phyloP scores from a whole-genome alignment of 2,113 vertebrate genomes.

The Tragulus kanchil region DNA sequence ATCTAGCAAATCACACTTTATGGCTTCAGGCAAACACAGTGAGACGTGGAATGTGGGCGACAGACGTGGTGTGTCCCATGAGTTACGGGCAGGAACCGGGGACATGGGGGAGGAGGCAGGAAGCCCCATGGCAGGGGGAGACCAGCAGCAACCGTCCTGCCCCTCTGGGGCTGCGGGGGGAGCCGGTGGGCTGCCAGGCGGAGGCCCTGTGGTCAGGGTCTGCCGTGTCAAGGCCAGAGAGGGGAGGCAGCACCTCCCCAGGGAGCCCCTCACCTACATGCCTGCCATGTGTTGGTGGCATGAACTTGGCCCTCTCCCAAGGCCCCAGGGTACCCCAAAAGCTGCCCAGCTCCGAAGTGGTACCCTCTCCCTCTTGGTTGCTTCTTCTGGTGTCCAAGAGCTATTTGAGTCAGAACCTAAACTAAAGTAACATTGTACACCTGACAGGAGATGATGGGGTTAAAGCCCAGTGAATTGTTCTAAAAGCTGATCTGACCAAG shows the following conservation, averaged over 20 bases:
- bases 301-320: not conserved
- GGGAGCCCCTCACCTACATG: too few species aligned
- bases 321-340: not conserved
- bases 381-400: slow-evolving; percentile 10
- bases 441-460: not conserved
- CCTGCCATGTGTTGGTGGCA: not conserved
- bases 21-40: not conserved
- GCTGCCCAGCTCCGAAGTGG: not conserved
- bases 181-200: not conserved
- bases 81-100: not conserved
- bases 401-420: not conserved
- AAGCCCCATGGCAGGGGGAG: not conserved
- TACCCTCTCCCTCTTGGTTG: not conserved
- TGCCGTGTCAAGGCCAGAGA: not conserved
- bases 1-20: slow-evolving; percentile 75
- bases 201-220: not conserved
- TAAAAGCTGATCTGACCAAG: not conserved
- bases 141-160: too few species aligned
- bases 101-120: fast-evolving
- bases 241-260: not conserved
- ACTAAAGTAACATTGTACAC: not conserved
- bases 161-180: not conserved
- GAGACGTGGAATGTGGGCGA: fast-evolving
- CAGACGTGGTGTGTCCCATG: fast-evolving
- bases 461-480: not conserved